phyloP scores from a whole-genome alignment of 2,888 invertebrate genomes.

The Arrhopalites spinosus region DNA sequence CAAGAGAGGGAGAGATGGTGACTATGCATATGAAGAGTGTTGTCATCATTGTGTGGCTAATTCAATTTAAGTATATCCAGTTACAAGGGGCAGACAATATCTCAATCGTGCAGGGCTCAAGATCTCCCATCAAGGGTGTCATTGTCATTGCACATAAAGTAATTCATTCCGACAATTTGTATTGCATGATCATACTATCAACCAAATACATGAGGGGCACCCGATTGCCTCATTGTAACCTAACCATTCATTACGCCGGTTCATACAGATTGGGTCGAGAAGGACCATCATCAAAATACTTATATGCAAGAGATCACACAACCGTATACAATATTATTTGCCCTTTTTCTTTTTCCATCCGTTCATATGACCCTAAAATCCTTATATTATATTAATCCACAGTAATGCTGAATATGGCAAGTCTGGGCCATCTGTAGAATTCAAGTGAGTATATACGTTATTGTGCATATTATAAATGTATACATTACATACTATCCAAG shows the following conservation, averaged over 20 bases:
- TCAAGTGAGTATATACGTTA: not conserved
- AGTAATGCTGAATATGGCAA: no score
- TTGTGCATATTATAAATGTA: not conserved
- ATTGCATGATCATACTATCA: constrained; percentile 30
- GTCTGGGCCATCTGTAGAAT: not conserved
- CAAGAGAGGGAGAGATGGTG: not conserved
- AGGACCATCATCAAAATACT: constrained; percentile 12
- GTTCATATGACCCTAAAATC: no score
- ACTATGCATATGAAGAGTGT: constrained; percentile 12
- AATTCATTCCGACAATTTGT: constrained; percentile 42
- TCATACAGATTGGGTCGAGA: constrained; percentile 30
- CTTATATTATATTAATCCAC: no score
- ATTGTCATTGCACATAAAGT: constrained; percentile 33
- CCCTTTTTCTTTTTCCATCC: not conserved
- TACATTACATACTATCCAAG: not conserved
- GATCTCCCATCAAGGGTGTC: constrained; percentile 43
- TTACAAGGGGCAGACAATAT: constrained; percentile 40
- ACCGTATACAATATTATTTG: not conserved
- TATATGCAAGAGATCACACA: not conserved
- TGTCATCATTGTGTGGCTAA: constrained; percentile 40
- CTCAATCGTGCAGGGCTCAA: constrained; percentile 34
- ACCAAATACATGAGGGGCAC: constrained; percentile 38
- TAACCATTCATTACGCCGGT: constrained; percentile 42
- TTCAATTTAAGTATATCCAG: constrained; percentile 42
- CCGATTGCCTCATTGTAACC: constrained; percentile 46